These are phyloP conservation scores for Anoplius nigerrimus DNA, from an alignment of 2,888 invertebrate species.

Conservation along the genomic window DNA sequence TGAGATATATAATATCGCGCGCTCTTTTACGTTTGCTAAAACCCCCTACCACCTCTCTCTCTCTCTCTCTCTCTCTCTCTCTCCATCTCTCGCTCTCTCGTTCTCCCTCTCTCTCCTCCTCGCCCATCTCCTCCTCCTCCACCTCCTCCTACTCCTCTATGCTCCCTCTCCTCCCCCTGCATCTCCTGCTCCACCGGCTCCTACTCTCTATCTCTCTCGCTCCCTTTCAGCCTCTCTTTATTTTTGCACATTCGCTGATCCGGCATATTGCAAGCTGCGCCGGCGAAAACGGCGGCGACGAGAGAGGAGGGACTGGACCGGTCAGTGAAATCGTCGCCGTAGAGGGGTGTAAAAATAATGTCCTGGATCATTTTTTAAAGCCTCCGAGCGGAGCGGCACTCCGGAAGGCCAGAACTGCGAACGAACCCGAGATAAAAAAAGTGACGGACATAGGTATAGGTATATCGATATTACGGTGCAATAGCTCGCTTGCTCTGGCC, in stretches of 20 bases:
- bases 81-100: conserved; percentile 8
- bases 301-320: conserved; percentile 44
- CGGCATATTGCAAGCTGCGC: conserved; percentile 65
- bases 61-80: background rate
- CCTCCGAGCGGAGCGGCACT: conserved; percentile 14
- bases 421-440: conserved; percentile 58
- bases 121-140: background rate
- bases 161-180: conserved; percentile 18
- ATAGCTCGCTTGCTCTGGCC: conserved; percentile 46
- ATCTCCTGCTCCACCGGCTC: too few species aligned
- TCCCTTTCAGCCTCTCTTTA: conserved; percentile 53
- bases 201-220: conserved; percentile 29
- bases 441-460: conserved; percentile 63
- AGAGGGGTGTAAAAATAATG: conserved; percentile 65
- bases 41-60: conserved; percentile 4
- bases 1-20: conserved; percentile 6
- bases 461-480: conserved; percentile 56
- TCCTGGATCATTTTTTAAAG: conserved; percentile 67
- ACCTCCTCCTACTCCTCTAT: conserved; percentile 36
- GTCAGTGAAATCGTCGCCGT: conserved; percentile 52
- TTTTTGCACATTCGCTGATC: conserved; percentile 71
- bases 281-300: conserved; percentile 53
- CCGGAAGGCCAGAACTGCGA: conserved; percentile 24
- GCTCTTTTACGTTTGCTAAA: too few species aligned
- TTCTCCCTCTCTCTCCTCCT: conserved; percentile 53